A percentile compares a stretch with the other conserved stretches of the same genome.
These are phyloP conservation scores for Paedocypris sp. DNA, from an alignment of 2,113 vertebrate genomes.

Conservation along the genomic window DNA sequence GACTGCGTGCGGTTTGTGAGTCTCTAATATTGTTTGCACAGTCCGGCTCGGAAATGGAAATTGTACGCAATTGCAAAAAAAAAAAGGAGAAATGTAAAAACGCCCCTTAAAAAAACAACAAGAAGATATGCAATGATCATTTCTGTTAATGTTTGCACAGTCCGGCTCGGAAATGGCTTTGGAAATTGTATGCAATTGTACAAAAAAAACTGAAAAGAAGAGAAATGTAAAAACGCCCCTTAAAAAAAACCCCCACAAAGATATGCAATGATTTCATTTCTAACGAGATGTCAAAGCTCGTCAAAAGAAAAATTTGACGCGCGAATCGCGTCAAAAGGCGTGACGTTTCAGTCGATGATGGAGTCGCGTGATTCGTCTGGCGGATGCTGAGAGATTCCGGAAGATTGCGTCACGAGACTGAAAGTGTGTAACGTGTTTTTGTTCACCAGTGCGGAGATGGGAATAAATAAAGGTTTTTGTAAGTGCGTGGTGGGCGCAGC, in stretches of 20 bases:
- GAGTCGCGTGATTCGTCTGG: constrained; percentile 35
- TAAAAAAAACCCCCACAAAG: not conserved
- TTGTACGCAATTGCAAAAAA: constrained; percentile 11
- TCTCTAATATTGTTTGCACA: constrained; percentile 22
- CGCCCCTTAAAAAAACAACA: not conserved
- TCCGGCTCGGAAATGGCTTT: constrained; percentile 1
- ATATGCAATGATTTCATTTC: too few species aligned
- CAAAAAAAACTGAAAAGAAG: not conserved
- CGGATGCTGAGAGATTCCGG: constrained; percentile 37
- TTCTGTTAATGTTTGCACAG: constrained; percentile 23
- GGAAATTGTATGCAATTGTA: constrained; percentile 2
- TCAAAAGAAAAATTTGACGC: too few species aligned
- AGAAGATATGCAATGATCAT: constrained; percentile 15
- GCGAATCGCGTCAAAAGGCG: not conserved
- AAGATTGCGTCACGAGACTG: constrained; percentile 24
- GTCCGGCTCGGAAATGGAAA: not conserved
- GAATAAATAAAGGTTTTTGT: constrained; percentile 31
- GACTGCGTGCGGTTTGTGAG: constrained; percentile 5
- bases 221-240: too few species aligned
- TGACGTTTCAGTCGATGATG: constrained; percentile 32
- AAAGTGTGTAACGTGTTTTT: not conserved
- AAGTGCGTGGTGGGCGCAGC: too few species aligned
- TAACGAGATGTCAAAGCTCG: too few species aligned
- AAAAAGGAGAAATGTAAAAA: not conserved
- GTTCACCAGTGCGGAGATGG: constrained; percentile 21